Percentiles rank a stretch among this genome's conserved stretches.
phyloP scores from a whole-genome alignment of 2,888 invertebrate species.

The Euproctis similis region DNA sequence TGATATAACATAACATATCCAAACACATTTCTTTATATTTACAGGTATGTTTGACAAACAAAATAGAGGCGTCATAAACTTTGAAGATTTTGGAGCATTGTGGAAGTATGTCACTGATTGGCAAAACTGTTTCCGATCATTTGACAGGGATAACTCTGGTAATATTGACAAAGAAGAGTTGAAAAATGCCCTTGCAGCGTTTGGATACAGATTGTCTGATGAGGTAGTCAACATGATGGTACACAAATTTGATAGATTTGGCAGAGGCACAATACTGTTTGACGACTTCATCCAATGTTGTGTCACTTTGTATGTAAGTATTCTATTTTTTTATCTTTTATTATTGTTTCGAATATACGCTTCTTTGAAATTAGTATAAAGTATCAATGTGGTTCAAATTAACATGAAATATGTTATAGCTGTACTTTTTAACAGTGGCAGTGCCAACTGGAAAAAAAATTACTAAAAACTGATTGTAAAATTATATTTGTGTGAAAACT shows the following conservation, averaged over 20 bases:
- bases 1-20: no score
- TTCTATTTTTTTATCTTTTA: conserved; percentile 1
- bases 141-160: conserved; percentile 94
- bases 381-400: no score
- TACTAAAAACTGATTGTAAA: no score
- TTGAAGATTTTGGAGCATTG: conserved; percentile 95
- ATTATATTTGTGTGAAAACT: no score
- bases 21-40: no score
- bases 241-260: conserved; percentile 94
- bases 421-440: no score
- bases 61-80: conserved; percentile 91
- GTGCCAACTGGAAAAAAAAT: no score
- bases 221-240: conserved; percentile 86
- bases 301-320: conserved; percentile 92
- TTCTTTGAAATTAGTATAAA: no score
- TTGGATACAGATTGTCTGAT: conserved; percentile 92
- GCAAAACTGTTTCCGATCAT: conserved; percentile 96
- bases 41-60: conserved; percentile 95
- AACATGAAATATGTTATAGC: no score
- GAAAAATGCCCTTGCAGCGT: conserved; percentile 91
- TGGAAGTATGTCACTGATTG: conserved; percentile 99
- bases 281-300: conserved; percentile 99
- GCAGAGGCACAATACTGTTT: conserved; percentile 93
- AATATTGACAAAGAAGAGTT: conserved; percentile 94
- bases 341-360: no score